Percentiles rank a stretch among this genome's conserved stretches.
Conservation (phyloP, 2,113 vertebrate species). For the Poecile atricapillus region DNA sequence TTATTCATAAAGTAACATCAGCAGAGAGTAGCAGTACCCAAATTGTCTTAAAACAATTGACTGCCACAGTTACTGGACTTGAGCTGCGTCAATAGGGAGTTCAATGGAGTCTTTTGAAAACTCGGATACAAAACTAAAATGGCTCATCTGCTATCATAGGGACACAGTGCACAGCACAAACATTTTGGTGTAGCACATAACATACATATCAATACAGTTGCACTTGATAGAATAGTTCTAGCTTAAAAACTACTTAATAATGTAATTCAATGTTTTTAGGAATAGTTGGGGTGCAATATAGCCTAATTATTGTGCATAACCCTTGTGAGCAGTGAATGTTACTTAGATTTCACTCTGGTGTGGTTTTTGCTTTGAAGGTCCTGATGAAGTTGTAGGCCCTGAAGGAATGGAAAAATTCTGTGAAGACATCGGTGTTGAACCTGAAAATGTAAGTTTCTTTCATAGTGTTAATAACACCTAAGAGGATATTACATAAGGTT, state of each 20-base stretch:
- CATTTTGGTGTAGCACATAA: background rate
- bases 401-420: conserved; percentile 99
- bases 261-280: background rate
- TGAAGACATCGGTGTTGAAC: conserved; percentile 94
- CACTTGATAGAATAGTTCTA: background rate
- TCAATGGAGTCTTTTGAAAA: background rate
- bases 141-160: background rate
- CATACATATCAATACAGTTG: rapidly evolving
- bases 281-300: background rate
- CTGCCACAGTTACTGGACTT: background rate
- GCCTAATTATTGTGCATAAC: background rate
- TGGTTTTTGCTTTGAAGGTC: conserved; percentile 74
- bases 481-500: background rate
- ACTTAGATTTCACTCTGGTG: background rate
- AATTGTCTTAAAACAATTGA: background rate
- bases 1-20: background rate
- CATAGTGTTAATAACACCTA: background rate
- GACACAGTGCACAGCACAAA: background rate
- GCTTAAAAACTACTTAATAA: background rate
- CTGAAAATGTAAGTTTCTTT: conserved; percentile 90
- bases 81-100: background rate
- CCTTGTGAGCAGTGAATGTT: background rate
- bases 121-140: rapidly evolving
- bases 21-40: background rate
- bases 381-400: conserved; percentile 91